These are phyloP conservation scores for Stichopus chloronotus DNA, from an alignment of 35 echinoderm and acorn worm genomes.

Conservation along the genomic window DNA sequence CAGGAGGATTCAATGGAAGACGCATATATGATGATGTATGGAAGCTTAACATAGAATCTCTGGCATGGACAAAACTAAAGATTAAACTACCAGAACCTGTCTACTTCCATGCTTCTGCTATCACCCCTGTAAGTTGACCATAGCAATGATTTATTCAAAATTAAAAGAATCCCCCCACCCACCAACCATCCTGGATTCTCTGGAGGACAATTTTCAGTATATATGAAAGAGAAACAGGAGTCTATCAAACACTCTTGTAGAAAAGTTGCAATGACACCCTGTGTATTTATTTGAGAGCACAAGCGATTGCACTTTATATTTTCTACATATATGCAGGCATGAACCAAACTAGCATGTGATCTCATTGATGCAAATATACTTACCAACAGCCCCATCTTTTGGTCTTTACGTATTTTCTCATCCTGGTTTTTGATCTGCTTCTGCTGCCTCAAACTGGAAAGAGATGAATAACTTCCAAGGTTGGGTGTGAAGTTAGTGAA, in stretches of 20 bases:
- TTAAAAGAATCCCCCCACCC: neutral
- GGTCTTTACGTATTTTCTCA: too few relatives aligned
- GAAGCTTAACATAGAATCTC: conserved; percentile 62
- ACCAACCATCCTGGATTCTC: neutral
- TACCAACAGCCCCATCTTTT: too few relatives aligned
- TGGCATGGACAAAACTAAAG: conserved; percentile 80
- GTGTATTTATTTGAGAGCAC: neutral
- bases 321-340: too few relatives aligned
- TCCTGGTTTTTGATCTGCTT: too few relatives aligned
- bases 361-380: too few relatives aligned
- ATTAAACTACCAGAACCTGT: conserved; percentile 78
- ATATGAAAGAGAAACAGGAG: neutral
- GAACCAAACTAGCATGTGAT: too few relatives aligned
- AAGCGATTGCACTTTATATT: too few relatives aligned
- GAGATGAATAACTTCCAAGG: too few relatives aligned
- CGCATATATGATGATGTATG: conserved; percentile 89
- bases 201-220: neutral
- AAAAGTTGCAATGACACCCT: neutral
- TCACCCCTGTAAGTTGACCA: conserved; percentile 86
- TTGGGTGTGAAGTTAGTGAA: too few relatives aligned
- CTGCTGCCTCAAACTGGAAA: too few relatives aligned
- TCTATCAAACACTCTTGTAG: neutral
- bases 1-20: conserved; percentile 78
- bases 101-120: conserved; percentile 92
- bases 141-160: neutral